These are phyloP conservation scores for Heliconius charithonia DNA, from an alignment of 2,888 invertebrate species.

Conservation along the genomic window DNA sequence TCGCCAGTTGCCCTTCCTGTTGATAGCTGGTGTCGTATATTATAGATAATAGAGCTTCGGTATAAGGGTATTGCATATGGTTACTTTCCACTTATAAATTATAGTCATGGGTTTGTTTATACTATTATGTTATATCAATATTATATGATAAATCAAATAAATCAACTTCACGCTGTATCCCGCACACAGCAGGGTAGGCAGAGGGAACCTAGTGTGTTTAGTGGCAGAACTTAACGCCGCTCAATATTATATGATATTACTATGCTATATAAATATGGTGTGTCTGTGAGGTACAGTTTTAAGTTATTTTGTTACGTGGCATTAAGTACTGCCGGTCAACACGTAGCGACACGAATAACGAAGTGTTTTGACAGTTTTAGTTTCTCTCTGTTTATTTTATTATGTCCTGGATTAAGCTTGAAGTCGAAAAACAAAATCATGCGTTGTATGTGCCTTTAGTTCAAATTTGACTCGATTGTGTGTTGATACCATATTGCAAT, in stretches of 20 bases:
- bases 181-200: too few relatives aligned
- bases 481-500: neutral
- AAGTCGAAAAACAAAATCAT: neutral
- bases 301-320: too few relatives aligned
- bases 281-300: neutral
- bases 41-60: neutral
- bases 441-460: neutral
- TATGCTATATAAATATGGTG: too few relatives aligned
- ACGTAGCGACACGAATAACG: too few relatives aligned
- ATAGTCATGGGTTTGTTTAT: neutral
- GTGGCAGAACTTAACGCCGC: too few relatives aligned
- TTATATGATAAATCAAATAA: too few relatives aligned
- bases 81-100: neutral
- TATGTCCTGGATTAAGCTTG: neutral
- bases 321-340: too few relatives aligned
- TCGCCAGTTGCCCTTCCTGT: conserved; percentile 61
- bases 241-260: too few relatives aligned
- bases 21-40: conserved; percentile 53
- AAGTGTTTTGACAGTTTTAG: too few relatives aligned
- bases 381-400: neutral
- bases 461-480: neutral
- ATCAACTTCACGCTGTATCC: too few relatives aligned
- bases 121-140: neutral
- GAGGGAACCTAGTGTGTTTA: too few relatives aligned
- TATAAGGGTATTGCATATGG: conserved; percentile 43